Evolutionary conservation across 2,113 vertebrate genomes (phyloP).

Genomic region (Eurypyga helias): DNA sequence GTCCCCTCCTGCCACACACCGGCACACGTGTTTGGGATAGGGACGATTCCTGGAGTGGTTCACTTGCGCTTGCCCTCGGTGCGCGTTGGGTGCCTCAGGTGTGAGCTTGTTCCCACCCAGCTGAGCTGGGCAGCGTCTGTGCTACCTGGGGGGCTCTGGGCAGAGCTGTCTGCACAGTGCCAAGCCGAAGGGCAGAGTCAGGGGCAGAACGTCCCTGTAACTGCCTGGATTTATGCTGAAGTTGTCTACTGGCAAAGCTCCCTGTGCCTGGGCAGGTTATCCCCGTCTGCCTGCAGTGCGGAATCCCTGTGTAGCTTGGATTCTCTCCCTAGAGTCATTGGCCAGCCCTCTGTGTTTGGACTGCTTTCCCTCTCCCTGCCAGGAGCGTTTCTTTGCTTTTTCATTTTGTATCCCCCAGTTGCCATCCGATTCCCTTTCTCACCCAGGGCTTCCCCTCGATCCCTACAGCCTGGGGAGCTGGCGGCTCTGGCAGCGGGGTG

Average conservation of each 20-base stretch:
- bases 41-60: rapidly evolving
- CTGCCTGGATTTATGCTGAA: background rate
- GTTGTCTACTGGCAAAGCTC: background rate
- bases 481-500: rapidly evolving
- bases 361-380: background rate
- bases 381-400: background rate
- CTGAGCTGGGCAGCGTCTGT: rapidly evolving
- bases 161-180: background rate
- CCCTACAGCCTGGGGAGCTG: background rate
- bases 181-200: rapidly evolving
- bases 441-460: rapidly evolving
- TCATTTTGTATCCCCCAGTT: rapidly evolving
- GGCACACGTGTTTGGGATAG: rapidly evolving
- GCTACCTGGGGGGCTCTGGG: background rate
- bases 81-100: rapidly evolving
- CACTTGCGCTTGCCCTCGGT: rapidly evolving
- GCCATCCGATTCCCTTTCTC: rapidly evolving
- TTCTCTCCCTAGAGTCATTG: background rate
- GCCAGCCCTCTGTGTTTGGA: background rate
- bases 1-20: too few species aligned
- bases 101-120: background rate
- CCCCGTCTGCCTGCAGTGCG: background rate
- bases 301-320: background rate
- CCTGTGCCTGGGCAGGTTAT: background rate
- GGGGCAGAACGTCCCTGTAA: background rate